Evolutionary conservation across 2,888 invertebrate species (phyloP), one percentile per base, ranked within the genome.

Genomic region (Leucoptera coffeella): DNA sequence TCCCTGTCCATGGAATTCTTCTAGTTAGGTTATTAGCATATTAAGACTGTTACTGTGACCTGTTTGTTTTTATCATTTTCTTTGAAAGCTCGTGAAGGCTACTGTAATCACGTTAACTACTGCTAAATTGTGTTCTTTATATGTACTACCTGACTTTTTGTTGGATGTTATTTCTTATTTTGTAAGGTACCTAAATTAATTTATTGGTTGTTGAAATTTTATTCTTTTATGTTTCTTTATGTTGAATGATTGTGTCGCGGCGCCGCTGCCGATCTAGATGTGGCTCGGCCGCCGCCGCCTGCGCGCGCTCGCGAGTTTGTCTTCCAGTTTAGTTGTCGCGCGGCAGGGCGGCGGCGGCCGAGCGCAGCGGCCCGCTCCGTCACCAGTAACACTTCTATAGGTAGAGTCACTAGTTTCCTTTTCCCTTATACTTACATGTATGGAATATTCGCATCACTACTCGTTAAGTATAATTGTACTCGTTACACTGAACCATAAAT

Each of bases 11-110:
- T 61, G 50, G 36, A 60, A 59, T 61, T 60, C 54, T 54, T 53
- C 52, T 67, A 69, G 62, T 61, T 67, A 69, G 62, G 64, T 59
- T 49, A 53, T 62, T 69, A 69, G 69, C 62, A 65, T 64, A 42
- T 54, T 71, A 72, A 72, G 72, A 72, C 72, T 72, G 71, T 72
- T 65, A 59, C 65, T 64, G 72, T 72, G 72, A 72, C 72, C 72
- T 72, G 72, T 71, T 69, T 64, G 58, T 62, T 64, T 62, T 59
- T 38, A 32, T 33, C 61, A 60, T 60, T 59, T 55, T 60, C 59
- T 22, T 59, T 56, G 55, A 50, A 47, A 51, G 60, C 61, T 61
- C 57, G 52, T 56, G 46, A 45, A 39, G 41, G 40, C 50, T 38
- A 34, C 33, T 37, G 43, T 36, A 44, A 40, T 38, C 43, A 54